Percentiles rank a stretch among this genome's conserved stretches.
phyloP scores from a whole-genome alignment of 2,113 vertebrate species.

The Aepyceros melampus region DNA sequence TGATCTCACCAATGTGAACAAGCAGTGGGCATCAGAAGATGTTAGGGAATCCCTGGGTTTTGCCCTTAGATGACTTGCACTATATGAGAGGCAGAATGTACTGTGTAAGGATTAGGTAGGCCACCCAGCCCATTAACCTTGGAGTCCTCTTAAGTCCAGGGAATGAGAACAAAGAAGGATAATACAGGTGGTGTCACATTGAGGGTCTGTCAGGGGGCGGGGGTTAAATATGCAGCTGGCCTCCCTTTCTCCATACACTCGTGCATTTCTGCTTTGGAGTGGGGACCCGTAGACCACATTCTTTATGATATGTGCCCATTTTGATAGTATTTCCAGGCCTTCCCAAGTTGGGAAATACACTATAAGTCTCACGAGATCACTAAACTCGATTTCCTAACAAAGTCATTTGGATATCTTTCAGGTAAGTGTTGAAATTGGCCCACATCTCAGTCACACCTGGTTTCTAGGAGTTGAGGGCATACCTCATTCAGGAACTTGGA shows the following conservation, averaged over 20 bases:
- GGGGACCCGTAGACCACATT: neutral
- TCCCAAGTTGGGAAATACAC: neutral
- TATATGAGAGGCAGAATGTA: neutral
- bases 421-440: constrained; percentile 48
- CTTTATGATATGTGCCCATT: neutral
- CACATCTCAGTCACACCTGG: neutral
- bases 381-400: neutral
- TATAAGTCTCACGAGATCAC: neutral
- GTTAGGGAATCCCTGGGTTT: neutral
- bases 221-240: neutral
- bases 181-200: neutral
- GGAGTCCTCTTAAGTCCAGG: neutral
- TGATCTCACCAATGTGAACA: neutral
- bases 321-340: neutral
- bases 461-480: neutral
- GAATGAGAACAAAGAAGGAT: neutral
- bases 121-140: neutral
- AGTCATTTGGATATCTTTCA: constrained; percentile 12
- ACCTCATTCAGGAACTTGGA: neutral
- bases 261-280: neutral
- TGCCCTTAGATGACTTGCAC: no score
- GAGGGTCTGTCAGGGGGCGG: neutral
- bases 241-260: neutral
- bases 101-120: neutral
- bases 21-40: neutral